Evolutionary conservation across 1,140 invertebrate species (phyloP).

Genomic region (Trachymyrmex cornetzi): DNA sequence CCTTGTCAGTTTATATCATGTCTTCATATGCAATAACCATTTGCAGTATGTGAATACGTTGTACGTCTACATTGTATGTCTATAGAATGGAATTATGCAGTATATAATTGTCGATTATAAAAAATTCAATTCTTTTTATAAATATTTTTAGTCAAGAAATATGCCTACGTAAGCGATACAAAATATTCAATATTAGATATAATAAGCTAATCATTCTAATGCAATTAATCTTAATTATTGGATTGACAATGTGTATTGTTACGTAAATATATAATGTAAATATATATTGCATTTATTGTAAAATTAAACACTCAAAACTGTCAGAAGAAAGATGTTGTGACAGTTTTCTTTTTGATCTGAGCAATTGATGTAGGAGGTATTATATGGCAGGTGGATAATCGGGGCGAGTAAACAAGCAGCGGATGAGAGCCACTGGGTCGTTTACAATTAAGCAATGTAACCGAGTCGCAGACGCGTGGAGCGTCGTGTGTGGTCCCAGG

Average conservation of each 20-base stretch:
- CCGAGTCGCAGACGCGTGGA: conserved; percentile 86
- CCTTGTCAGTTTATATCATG: conserved; percentile 42
- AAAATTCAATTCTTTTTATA: neutral
- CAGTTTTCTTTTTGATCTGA: neutral
- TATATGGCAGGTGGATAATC: conserved; percentile 10
- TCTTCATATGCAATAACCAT: conserved; percentile 7
- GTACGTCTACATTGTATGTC: neutral
- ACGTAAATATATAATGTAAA: neutral
- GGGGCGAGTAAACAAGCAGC: neutral
- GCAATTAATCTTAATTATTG: neutral
- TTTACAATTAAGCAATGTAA: conserved; percentile 88
- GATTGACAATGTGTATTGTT: neutral
- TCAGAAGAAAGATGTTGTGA: neutral
- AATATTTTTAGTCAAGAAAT: neutral
- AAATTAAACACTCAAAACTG: neutral
- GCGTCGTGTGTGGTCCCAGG: conserved; percentile 86
- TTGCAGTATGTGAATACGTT: neutral
- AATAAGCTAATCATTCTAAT: neutral
- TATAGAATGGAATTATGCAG: neutral
- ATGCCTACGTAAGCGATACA: neutral
- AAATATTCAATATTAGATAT: neutral
- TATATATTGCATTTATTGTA: neutral
- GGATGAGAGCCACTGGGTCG: conserved; percentile 84
- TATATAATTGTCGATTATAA: neutral
- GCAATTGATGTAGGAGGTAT: neutral